Percentiles rank a stretch among this genome's conserved stretches.
These are phyloP conservation scores for Megalops cyprinoides DNA, from an alignment of 2,797 vertebrate species.

Conservation along the genomic window DNA sequence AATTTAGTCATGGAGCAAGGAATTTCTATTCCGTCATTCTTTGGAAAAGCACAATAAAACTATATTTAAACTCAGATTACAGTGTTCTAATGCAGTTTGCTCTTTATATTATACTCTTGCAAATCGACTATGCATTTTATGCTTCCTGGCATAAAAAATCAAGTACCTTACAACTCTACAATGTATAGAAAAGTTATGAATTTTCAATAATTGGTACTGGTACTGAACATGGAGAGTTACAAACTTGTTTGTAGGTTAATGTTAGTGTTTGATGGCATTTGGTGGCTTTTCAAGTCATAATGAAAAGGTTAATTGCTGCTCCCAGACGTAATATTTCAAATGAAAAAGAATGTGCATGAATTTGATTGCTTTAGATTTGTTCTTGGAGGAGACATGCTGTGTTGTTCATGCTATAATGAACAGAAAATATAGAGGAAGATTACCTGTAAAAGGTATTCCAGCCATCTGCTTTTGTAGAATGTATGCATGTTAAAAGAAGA, in stretches of 20 bases:
- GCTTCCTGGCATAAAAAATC: slow-evolving; percentile 38
- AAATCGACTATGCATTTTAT: slow-evolving; percentile 63
- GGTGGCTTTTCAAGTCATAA: slow-evolving; percentile 5
- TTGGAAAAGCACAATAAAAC: slow-evolving; percentile 58
- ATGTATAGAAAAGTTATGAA: slow-evolving; percentile 29
- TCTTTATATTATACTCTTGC: slow-evolving; percentile 59
- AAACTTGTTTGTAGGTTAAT: slow-evolving; percentile 25
- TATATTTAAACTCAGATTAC: slow-evolving; percentile 34
- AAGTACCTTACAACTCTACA: slow-evolving; percentile 25
- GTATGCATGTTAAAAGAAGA: slow-evolving; percentile 33
- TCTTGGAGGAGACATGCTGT: background rate
- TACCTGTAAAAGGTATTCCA: background rate
- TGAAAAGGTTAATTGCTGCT: slow-evolving; percentile 21
- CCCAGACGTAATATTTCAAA: slow-evolving; percentile 40
- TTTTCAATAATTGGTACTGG: slow-evolving; percentile 53
- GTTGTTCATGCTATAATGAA: slow-evolving; percentile 10
- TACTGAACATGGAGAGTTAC: slow-evolving; percentile 38
- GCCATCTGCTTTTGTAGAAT: slow-evolving; percentile 33
- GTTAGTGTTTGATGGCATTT: slow-evolving; percentile 21
- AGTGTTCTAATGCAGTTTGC: slow-evolving; percentile 57
- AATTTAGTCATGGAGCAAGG: slow-evolving; percentile 19
- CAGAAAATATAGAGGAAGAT: background rate
- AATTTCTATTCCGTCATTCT: background rate
- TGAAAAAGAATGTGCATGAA: slow-evolving; percentile 62
- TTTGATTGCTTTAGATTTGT: slow-evolving; percentile 34